Evolutionary conservation across 1,140 invertebrate species (phyloP), one percentile per base, ranked within the genome.

Genomic region (Pseudomyrmex concolor): DNA sequence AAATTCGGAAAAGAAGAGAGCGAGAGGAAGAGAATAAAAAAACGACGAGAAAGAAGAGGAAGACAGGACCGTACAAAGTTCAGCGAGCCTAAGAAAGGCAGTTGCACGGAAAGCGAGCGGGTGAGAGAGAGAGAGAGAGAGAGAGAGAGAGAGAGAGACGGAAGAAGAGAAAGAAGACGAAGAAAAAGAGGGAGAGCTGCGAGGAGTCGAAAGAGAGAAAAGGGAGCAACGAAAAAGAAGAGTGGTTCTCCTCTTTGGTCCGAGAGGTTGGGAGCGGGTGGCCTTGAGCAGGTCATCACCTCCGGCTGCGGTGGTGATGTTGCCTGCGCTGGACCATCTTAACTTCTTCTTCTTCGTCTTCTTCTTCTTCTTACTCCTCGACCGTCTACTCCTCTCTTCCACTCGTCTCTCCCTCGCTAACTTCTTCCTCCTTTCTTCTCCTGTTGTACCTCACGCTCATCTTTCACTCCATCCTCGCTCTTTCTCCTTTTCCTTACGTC

Each of bases 201-300:
- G 19, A 80, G 83, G 60, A 70, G 74, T 72, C 78, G 81, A 90
- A 86, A 89, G 80, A 84, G 84, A 87, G 88, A 82, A 88, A 89
- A 88, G 83, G 77, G 88, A 89, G 78, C 76, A 85, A 88, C 2
- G 83, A 84, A 57, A 89, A 89, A 89, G 83, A 89, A 72, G 83
- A 89, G 81, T 87, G 72, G 81, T 88, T 86, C 86, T 86, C 83
- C 77, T 85, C 67, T 76, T 82, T 82, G 72, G 84, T 84, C 72
- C 68, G 83, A 87, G 88, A 88, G 87, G 85, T 89, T 90, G 90
- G 87, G 90, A 93, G 92, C 91, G 91, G 91, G 91, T 93, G 92
- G 92, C 92, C 92, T 93, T 93, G 92, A 93, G 91, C 92, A 93
- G 92, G 92, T 93, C 92, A 93, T 93, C 92, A 93, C 92, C 92